Evolutionary conservation across 1,140 invertebrate species (phyloP).

Genomic region (Brachionus manjavacas): DNA sequence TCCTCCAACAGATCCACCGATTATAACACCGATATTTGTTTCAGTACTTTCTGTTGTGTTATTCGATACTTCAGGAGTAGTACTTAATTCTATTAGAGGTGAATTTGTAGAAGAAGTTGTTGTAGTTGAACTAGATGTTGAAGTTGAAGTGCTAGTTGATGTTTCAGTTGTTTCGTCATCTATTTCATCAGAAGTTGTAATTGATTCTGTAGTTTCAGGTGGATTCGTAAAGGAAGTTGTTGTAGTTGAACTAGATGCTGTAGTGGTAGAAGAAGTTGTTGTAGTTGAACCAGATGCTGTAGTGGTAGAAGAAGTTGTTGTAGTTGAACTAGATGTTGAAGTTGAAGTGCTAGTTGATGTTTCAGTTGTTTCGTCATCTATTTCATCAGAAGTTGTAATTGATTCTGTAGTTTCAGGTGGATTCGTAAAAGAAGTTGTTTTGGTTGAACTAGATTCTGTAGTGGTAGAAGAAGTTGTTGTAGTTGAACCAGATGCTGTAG

Average conservation of each 20-base stretch:
- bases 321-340: too few relatives aligned
- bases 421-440: not conserved
- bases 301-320: too few relatives aligned
- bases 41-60: not conserved
- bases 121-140: too few relatives aligned
- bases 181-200: too few relatives aligned
- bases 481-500: not conserved
- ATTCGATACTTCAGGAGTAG: not conserved
- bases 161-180: too few relatives aligned
- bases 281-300: not conserved
- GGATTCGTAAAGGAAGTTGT: not conserved
- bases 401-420: not conserved
- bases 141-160: too few relatives aligned
- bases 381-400: not conserved
- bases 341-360: not conserved
- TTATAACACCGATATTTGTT: not conserved
- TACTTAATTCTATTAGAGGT: too few relatives aligned
- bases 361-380: not conserved
- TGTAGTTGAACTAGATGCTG: not conserved
- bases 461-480: not conserved
- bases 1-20: not conserved
- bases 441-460: not conserved
- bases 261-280: not conserved
- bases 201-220: too few relatives aligned
- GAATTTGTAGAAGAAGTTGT: too few relatives aligned